A percentile compares a stretch with the other conserved stretches of the same genome.
phyloP scores from a whole-genome alignment of 2,113 vertebrate species.

The Mustelus asterias region DNA sequence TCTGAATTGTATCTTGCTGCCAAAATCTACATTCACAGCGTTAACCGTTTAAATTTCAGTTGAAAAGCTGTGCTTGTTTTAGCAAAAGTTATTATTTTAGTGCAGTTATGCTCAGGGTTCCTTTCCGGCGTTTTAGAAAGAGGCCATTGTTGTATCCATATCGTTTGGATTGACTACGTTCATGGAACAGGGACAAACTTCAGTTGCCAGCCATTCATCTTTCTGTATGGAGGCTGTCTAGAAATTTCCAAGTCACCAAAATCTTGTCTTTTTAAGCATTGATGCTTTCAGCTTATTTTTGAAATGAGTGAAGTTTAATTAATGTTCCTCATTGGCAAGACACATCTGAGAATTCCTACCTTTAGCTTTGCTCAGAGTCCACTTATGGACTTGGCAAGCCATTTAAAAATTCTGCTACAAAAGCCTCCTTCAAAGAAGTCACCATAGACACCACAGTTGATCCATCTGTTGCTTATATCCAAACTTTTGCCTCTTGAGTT shows the following conservation, averaged over 20 bases:
- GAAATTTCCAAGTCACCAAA: neutral
- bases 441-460: neutral
- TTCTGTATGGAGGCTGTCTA: neutral
- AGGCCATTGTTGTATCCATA: neutral
- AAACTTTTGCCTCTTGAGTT: neutral
- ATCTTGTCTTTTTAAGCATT: neutral
- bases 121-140: neutral
- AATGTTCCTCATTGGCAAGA: neutral
- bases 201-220: neutral
- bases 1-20: neutral
- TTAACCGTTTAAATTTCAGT: neutral
- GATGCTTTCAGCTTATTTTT: neutral
- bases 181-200: neutral
- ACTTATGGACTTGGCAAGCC: neutral
- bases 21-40: neutral
- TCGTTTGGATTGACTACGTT: neutral
- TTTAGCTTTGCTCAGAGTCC: neutral
- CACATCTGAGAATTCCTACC: neutral
- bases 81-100: neutral
- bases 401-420: neutral
- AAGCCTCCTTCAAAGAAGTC: neutral
- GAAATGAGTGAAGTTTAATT: neutral
- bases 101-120: neutral
- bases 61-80: neutral
- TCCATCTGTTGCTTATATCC: neutral